Evolutionary conservation across 2,113 vertebrate species (phyloP).

Genomic region (Amazona guildingii): DNA sequence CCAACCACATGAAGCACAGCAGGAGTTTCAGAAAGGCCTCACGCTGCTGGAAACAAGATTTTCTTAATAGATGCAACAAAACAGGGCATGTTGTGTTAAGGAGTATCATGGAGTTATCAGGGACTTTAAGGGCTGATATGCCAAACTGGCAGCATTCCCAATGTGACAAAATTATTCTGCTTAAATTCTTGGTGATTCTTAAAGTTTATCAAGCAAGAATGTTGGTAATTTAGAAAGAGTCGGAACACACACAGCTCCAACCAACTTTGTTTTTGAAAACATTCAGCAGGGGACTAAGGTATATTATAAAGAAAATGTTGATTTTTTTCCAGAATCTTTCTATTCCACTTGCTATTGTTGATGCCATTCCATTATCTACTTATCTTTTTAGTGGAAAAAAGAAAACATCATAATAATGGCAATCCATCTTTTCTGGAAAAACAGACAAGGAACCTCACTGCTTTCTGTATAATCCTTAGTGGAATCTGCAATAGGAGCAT

Average conservation of each 20-base stretch:
- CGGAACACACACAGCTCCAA: not conserved
- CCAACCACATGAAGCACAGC: not conserved
- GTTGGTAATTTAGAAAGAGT: not conserved
- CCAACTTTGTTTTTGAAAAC: not conserved
- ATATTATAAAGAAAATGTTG: not conserved
- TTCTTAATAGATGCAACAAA: not conserved
- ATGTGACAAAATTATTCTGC: not conserved
- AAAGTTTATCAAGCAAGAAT: not conserved
- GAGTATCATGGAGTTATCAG: not conserved
- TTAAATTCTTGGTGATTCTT: not conserved
- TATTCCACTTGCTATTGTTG: not conserved
- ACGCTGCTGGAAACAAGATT: not conserved
- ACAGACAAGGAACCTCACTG: not conserved
- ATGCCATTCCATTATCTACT: not conserved
- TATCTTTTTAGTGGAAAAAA: not conserved
- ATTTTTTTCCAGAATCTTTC: not conserved
- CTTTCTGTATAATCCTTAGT: not conserved
- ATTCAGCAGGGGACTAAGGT: not conserved
- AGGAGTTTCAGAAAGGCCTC: not conserved
- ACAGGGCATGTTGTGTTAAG: not conserved
- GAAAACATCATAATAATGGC: not conserved
- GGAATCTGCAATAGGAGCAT: not conserved
- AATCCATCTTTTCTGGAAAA: not conserved
- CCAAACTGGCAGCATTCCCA: not conserved
- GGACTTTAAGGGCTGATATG: not conserved